A percentile compares a stretch with the other conserved stretches of the same genome.
Conservation (phyloP, 2,113 vertebrate genomes). For the Indri indri region DNA sequence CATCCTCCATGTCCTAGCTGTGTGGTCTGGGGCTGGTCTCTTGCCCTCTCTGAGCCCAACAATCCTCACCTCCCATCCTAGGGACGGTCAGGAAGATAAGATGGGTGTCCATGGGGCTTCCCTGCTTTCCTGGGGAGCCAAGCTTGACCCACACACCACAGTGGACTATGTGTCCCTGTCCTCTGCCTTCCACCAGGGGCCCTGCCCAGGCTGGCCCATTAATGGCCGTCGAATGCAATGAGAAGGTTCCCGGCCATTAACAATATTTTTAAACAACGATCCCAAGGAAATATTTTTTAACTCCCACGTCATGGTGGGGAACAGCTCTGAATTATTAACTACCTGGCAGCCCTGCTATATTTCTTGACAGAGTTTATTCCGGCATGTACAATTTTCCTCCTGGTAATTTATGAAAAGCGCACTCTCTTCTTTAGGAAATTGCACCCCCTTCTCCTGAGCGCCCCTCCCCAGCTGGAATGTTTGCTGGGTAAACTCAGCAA, state of each 20-base stretch:
- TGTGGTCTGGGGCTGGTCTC: background rate
- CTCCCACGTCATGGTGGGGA: background rate
- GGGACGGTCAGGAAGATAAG: background rate
- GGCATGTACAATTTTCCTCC: slow-evolving; percentile 47
- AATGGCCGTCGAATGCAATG: background rate
- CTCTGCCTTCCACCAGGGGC: background rate
- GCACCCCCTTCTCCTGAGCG: slow-evolving; percentile 2
- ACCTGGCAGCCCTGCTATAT: background rate
- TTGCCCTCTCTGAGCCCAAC: background rate
- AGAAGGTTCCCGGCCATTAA: slow-evolving; percentile 33
- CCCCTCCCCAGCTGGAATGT: background rate
- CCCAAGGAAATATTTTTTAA: slow-evolving; percentile 66
- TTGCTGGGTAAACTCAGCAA: slow-evolving; percentile 34
- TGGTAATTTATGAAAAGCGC: slow-evolving; percentile 58
- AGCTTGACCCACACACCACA: background rate
- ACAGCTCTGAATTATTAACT: slow-evolving; percentile 65
- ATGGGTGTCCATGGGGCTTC: background rate
- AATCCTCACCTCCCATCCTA: background rate
- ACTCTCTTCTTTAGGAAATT: slow-evolving; percentile 35
- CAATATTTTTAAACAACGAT: slow-evolving; percentile 61
- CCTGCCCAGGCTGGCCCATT: background rate
- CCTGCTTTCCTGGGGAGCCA: background rate
- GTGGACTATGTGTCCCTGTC: background rate
- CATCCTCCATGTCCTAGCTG: background rate
- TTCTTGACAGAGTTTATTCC: slow-evolving; percentile 64